Base-by-base conservation (phyloP, 37 sponge, comb jelly and placozoan species). In the Crambe crambe region DNA sequence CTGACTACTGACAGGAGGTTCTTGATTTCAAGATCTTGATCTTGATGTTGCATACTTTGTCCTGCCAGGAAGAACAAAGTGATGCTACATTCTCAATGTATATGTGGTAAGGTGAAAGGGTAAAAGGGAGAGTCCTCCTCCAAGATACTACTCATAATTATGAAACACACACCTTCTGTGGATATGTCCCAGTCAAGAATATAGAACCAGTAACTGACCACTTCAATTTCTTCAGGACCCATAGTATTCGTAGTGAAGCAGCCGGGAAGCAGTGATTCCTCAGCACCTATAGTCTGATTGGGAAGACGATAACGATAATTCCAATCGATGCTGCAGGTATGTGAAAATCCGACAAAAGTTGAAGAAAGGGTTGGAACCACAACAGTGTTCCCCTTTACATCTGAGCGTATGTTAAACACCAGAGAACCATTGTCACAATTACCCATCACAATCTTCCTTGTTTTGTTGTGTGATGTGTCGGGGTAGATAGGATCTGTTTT, bases 131-230 rank as follows among this genome's bases (percentile, higher is more conserved):
- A n/a, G n/a, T n/a, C n/a, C n/a, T n/a, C n/a, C n/a, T n/a, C n/a
- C n/a, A n/a, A n/a, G n/a, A n/a, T n/a, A n/a, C n/a, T n/a, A n/a
- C n/a, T n/a, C n/a, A n/a, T n/a, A n/a, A n/a, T n/a, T n/a, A n/a
- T n/a, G n/a, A n/a, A n/a, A n/a, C n/a, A n/a, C n/a, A n/a, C n/a
- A n/a, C n/a, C n/a, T n/a, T n/a, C n/a, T n/a, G n/a, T n/a, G n/a
- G n/a, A n/a, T n/a, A n/a, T n/a, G n/a, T n/a, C 15, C 89, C 89
- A 89, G 42, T 89, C 89, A 18, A 89, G 34, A 8, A 89, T 64
- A 39, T 89, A 72, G 56, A 89, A 89, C 89, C 89, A 89, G 66
- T 89, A 89, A 44, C 83, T 79, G 34, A 84, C 83, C 84, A 89
- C 78, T 75, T 89, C 84, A 70, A 44, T 78, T 8, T 84, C 89